phyloP scores from a whole-genome alignment of 2,113 vertebrate species.

The Apteryx mantelli region DNA sequence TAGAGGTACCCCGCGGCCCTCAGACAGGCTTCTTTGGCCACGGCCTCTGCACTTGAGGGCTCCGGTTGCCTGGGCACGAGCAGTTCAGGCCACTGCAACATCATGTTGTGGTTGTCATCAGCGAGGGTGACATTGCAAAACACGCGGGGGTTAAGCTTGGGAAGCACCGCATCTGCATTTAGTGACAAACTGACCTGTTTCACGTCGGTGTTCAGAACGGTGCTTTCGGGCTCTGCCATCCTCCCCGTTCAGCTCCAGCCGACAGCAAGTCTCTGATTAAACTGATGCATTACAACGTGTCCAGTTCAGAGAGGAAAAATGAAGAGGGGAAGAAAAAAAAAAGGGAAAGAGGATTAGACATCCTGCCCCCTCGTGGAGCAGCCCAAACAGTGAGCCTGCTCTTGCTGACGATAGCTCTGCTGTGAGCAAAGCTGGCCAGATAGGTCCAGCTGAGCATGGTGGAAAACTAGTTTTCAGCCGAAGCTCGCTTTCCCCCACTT shows the following conservation, averaged over 20 bases:
- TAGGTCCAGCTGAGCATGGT: neutral
- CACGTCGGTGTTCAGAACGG: conserved; percentile 53
- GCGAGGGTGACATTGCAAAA: neutral
- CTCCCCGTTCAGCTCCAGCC: neutral
- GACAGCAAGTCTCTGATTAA: neutral
- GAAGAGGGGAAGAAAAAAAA: neutral
- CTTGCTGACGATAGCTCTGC: neutral
- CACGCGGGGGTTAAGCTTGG: neutral
- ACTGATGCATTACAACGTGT: neutral
- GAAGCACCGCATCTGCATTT: neutral
- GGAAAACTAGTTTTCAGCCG: neutral
- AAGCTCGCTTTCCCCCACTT: neutral
- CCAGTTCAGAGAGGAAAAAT: neutral
- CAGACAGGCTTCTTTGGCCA: neutral
- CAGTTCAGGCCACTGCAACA: neutral
- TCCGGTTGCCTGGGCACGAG: neutral
- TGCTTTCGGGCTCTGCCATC: conserved; percentile 59
- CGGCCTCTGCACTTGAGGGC: neutral
- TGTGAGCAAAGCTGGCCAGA: neutral
- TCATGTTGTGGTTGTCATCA: neutral
- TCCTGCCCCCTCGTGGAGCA: neutral
- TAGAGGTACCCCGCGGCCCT: neutral
- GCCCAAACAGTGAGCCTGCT: neutral
- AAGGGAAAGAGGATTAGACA: neutral
- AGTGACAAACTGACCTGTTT: conserved; percentile 64